Evolutionary conservation across 2,113 vertebrate species (phyloP).

Genomic region (Delphinus delphis): DNA sequence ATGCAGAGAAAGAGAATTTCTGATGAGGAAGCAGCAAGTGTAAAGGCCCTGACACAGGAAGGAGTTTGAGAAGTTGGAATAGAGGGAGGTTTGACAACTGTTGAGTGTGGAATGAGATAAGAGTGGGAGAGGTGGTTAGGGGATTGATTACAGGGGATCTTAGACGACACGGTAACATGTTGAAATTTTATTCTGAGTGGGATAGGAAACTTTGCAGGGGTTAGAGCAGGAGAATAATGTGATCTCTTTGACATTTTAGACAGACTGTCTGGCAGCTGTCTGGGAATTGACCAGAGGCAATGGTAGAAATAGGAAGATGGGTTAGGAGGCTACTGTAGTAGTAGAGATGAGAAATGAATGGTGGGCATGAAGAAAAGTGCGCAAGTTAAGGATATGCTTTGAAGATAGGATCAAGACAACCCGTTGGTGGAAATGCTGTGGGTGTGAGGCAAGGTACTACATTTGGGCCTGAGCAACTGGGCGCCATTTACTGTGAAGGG

Average conservation of each 20-base stretch:
- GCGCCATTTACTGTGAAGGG: fast-evolving
- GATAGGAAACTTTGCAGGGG: neutral
- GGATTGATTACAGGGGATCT: neutral
- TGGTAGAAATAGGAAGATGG: neutral
- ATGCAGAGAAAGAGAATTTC: neutral
- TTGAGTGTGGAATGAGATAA: neutral
- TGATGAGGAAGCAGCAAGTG: too few relatives aligned
- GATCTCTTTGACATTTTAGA: neutral
- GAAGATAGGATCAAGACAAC: neutral
- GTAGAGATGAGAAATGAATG: neutral
- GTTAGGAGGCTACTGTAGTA: neutral
- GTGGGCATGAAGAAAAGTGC: neutral
- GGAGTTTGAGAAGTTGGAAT: neutral
- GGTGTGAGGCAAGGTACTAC: neutral
- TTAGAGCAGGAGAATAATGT: neutral
- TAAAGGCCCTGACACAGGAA: neutral
- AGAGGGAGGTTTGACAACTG: neutral
- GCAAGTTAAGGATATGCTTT: neutral
- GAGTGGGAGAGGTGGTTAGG: neutral
- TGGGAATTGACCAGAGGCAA: neutral
- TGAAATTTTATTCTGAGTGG: neutral
- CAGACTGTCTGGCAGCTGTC: neutral
- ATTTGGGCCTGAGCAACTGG: neutral
- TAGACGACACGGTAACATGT: neutral
- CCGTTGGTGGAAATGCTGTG: fast-evolving